Evolutionary conservation across 37 sponge, comb jelly and placozoan genomes (phyloP).

Genomic region (Geodia barretti): DNA sequence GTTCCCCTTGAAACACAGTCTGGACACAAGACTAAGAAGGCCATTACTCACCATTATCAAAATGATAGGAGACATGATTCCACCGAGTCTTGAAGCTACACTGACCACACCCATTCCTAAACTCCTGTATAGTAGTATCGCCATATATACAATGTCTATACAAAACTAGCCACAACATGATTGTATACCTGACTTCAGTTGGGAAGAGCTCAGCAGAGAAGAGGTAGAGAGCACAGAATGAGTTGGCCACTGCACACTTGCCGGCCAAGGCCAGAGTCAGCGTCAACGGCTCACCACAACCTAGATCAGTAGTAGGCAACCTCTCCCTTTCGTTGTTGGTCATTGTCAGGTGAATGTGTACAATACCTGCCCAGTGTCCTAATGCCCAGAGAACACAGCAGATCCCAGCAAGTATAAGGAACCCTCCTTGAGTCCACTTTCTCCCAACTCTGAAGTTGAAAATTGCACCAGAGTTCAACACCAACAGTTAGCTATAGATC

Average conservation of each 20-base stretch:
- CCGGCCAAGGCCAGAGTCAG: slow-evolving; percentile 45
- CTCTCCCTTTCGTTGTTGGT: neutral
- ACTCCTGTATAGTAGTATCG: slow-evolving; percentile 15
- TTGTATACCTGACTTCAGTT: slow-evolving; percentile 64
- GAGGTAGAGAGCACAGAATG: slow-evolving; percentile 59
- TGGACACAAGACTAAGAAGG: too few relatives aligned
- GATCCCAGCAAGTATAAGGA: slow-evolving; percentile 13
- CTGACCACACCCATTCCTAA: slow-evolving; percentile 33
- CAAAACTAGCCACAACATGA: neutral
- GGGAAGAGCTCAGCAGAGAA: slow-evolving; percentile 75
- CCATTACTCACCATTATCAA: slow-evolving; percentile 57
- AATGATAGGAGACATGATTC: slow-evolving; percentile 50
- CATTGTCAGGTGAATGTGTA: neutral
- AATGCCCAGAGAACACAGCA: slow-evolving; percentile 13
- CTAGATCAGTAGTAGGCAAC: neutral
- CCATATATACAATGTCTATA: too few relatives aligned
- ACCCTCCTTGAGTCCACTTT: slow-evolving; percentile 35
- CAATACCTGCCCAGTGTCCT: slow-evolving; percentile 13
- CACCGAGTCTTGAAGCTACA: slow-evolving; percentile 50
- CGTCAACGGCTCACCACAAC: neutral
- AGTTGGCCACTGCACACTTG: slow-evolving; percentile 54
- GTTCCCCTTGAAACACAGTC: too few relatives aligned
- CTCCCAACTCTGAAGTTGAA: slow-evolving; percentile 39
- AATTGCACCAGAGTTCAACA: neutral
- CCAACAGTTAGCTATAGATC: too few relatives aligned